phyloP scores from a whole-genome alignment of 2,888 invertebrate genomes.

The Acronicta psi region DNA sequence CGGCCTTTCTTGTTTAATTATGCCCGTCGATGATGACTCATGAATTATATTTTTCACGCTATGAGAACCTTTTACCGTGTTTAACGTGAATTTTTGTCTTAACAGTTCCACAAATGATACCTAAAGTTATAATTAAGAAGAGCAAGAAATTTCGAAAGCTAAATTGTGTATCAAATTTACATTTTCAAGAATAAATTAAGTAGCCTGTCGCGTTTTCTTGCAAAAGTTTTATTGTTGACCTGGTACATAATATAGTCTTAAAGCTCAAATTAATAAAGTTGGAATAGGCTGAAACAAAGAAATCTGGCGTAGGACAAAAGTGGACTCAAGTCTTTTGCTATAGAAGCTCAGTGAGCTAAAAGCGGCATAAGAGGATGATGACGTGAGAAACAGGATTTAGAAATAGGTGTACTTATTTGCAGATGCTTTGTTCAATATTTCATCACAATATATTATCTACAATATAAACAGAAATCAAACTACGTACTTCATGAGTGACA shows the following conservation, averaged over 20 bases:
- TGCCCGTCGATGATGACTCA: slow-evolving; percentile 2
- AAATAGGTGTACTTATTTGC: no score
- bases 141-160: no score
- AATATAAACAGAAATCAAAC: slow-evolving; percentile 4
- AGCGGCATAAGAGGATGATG: no score
- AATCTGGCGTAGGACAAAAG: not conserved
- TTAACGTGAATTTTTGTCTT: not conserved
- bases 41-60: slow-evolving; percentile 12
- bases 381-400: no score
- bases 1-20: slow-evolving; percentile 10
- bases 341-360: no score
- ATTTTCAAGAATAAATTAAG: not conserved
- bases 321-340: no score
- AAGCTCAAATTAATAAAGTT: not conserved
- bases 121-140: no score
- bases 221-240: not conserved
- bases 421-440: slow-evolving; percentile 3
- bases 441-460: not conserved
- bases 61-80: not conserved
- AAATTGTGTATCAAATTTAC: not conserved
- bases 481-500: not conserved
- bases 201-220: not conserved
- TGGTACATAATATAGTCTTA: not conserved
- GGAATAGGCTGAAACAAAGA: not conserved
- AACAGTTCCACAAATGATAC: no score